phyloP scores from a whole-genome alignment of 2,888 invertebrate genomes.

The Andrena trimmerana region DNA sequence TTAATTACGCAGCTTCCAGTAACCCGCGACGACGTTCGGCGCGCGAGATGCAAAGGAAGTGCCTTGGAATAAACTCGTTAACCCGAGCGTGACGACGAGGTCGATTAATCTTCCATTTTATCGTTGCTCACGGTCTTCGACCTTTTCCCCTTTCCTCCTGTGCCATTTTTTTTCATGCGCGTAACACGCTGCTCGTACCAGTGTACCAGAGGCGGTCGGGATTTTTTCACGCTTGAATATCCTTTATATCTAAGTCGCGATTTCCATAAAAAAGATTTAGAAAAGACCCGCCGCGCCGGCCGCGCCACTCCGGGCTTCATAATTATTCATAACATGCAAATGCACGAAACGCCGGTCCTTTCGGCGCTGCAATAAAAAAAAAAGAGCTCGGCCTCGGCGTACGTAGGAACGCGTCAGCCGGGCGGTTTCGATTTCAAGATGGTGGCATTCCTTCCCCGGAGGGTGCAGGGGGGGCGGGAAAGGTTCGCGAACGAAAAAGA shows the following conservation, averaged over 20 bases:
- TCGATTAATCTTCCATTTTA: slow-evolving; percentile 58
- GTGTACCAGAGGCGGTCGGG: neutral
- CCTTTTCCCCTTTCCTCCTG: neutral
- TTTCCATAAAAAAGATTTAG: slow-evolving; percentile 60
- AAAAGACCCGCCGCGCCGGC: neutral
- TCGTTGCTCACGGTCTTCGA: slow-evolving; percentile 10
- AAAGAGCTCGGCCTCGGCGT: slow-evolving; percentile 21
- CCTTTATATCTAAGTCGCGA: slow-evolving; percentile 44
- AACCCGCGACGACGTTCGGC: neutral
- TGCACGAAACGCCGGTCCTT: slow-evolving; percentile 29
- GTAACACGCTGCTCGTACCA: slow-evolving; percentile 24
- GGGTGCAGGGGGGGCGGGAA: too few species aligned
- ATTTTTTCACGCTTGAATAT: slow-evolving; percentile 47
- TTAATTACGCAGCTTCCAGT: neutral
- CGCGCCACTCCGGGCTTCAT: slow-evolving; percentile 33
- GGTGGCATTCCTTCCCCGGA: neutral
- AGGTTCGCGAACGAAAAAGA: neutral
- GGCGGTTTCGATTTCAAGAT: neutral
- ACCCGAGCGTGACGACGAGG: slow-evolving; percentile 69
- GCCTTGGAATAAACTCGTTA: slow-evolving; percentile 69
- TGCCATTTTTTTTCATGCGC: neutral
- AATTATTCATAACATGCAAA: slow-evolving; percentile 60
- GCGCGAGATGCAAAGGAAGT: slow-evolving; percentile 26
- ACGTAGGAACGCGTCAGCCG: slow-evolving; percentile 5
- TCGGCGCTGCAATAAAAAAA: slow-evolving; percentile 6